These are phyloP conservation scores for Drosophila kikkawai DNA, from an alignment of 1,140 invertebrate genomes.

Conservation along the genomic window DNA sequence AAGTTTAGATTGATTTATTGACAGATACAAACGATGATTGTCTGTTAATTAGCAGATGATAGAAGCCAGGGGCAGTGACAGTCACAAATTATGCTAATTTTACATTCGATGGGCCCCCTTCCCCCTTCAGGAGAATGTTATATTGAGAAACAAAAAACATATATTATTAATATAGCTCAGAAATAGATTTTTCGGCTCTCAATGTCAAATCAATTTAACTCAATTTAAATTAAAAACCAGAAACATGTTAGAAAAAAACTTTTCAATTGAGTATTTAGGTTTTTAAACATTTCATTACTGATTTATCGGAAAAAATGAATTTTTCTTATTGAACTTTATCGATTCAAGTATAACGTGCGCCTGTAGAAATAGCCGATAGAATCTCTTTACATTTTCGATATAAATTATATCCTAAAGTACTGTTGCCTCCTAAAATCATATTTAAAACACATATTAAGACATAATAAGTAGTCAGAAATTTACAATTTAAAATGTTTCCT, in stretches of 20 bases:
- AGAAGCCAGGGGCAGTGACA: neutral
- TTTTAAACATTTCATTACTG: no score
- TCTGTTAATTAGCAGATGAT: constrained; percentile 39
- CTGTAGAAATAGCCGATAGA: no score
- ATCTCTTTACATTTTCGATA: no score
- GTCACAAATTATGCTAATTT: constrained; percentile 13
- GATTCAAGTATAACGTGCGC: no score
- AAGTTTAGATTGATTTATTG: constrained; percentile 41
- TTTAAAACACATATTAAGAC: no score
- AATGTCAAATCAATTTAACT: neutral
- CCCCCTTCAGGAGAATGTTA: neutral
- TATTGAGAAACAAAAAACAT: neutral
- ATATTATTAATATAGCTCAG: neutral
- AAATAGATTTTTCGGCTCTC: neutral
- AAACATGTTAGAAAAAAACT: neutral
- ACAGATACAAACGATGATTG: constrained; percentile 31
- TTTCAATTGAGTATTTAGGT: no score
- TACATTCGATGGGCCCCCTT: neutral
- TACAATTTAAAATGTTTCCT: neutral
- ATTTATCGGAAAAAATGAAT: no score
- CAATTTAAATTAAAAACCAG: neutral
- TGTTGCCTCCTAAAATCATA: no score
- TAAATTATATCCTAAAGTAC: no score
- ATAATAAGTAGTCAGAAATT: neutral
- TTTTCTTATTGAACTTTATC: no score